phyloP scores from a whole-genome alignment of 2,888 invertebrate species.

The Xiphydria camelus region DNA sequence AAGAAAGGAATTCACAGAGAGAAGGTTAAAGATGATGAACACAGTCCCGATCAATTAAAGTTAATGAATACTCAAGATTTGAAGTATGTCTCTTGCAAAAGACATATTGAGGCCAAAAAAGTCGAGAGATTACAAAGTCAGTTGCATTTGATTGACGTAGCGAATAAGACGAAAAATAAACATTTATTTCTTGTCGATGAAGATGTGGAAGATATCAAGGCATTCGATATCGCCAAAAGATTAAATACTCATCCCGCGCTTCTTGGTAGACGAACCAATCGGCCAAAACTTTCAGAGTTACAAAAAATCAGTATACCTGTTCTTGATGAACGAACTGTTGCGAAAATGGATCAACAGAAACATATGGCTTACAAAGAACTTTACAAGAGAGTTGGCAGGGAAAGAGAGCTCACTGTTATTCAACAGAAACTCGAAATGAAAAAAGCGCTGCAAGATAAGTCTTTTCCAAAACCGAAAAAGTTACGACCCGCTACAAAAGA shows the following conservation, averaged over 20 bases:
- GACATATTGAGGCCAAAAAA: slow-evolving; percentile 80
- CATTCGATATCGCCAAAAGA: slow-evolving; percentile 71
- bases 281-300: slow-evolving; percentile 66
- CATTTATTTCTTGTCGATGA: slow-evolving; percentile 80
- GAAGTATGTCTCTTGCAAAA: slow-evolving; percentile 85
- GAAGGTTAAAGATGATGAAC: slow-evolving; percentile 70
- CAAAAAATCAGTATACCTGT: slow-evolving; percentile 64
- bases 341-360: slow-evolving; percentile 64
- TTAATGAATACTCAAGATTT: slow-evolving; percentile 91
- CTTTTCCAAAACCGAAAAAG: slow-evolving; percentile 66
- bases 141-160: slow-evolving; percentile 80
- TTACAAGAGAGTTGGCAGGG: slow-evolving; percentile 74
- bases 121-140: slow-evolving; percentile 74
- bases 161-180: slow-evolving; percentile 69
- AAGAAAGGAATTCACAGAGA: slow-evolving; percentile 66
- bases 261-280: slow-evolving; percentile 70
- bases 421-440: slow-evolving; percentile 80
- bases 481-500: slow-evolving; percentile 68
- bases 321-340: slow-evolving; percentile 61
- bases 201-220: slow-evolving; percentile 62
- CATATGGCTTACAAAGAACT: slow-evolving; percentile 74
- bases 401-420: slow-evolving; percentile 73
- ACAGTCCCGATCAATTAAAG: slow-evolving; percentile 81
- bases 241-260: slow-evolving; percentile 77
- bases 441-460: slow-evolving; percentile 68